Conservation (phyloP, 2,888 invertebrate genomes). For the Fabriciana adippe region DNA sequence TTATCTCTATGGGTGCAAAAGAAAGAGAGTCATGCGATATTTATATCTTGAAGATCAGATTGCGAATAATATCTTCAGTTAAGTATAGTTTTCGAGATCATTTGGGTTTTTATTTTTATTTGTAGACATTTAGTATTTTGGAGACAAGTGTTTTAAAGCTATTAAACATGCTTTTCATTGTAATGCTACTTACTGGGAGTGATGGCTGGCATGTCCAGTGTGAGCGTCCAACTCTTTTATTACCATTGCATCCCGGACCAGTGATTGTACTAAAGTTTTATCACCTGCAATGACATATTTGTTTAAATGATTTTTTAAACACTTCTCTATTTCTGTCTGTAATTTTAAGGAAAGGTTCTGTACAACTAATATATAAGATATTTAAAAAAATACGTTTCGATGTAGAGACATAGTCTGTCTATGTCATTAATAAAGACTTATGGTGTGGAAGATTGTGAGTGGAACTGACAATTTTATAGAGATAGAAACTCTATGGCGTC, state of each 20-base stretch:
- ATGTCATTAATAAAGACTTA: too few relatives aligned
- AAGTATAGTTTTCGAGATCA: slow-evolving; percentile 17
- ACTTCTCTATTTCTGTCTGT: too few relatives aligned
- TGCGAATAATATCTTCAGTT: slow-evolving; percentile 15
- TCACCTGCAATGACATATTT: slow-evolving; percentile 85
- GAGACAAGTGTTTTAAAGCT: slow-evolving; percentile 37
- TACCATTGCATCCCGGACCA: slow-evolving; percentile 94
- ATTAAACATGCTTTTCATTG: slow-evolving; percentile 55
- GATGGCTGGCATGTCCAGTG: slow-evolving; percentile 85
- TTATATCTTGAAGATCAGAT: slow-evolving; percentile 16
- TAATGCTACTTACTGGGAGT: slow-evolving; percentile 88
- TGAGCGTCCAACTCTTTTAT: slow-evolving; percentile 91
- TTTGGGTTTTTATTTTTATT: slow-evolving; percentile 21
- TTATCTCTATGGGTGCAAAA: slow-evolving; percentile 38
- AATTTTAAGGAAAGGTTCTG: too few relatives aligned
- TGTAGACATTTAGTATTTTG: slow-evolving; percentile 5
- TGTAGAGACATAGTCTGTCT: too few relatives aligned
- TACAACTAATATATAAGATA: too few relatives aligned
- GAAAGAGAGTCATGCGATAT: slow-evolving; percentile 33
- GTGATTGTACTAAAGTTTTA: slow-evolving; percentile 93
- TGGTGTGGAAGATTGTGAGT: too few relatives aligned
- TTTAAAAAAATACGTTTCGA: too few relatives aligned
- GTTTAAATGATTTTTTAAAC: too few relatives aligned
- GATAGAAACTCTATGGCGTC: too few relatives aligned
- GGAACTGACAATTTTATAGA: too few relatives aligned